Conservation (phyloP, 2,797 vertebrate species). For the Brachyalestes nurse region DNA sequence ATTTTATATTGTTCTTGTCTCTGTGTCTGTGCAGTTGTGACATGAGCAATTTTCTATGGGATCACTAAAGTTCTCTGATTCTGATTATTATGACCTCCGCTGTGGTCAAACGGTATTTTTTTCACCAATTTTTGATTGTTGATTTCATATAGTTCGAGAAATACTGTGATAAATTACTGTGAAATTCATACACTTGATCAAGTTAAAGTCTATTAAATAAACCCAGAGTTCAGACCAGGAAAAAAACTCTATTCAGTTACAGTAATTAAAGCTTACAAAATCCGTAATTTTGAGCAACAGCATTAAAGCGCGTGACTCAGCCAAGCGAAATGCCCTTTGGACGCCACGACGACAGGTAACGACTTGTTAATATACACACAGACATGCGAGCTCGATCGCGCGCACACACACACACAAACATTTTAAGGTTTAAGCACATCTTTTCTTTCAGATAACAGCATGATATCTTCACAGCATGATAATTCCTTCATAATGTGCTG, state of each 20-base stretch:
- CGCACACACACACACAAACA: neutral
- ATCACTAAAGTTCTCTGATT: no score
- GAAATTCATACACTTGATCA: neutral
- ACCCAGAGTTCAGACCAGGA: neutral
- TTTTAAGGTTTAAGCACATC: neutral
- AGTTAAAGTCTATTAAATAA: neutral
- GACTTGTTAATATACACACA: conserved; percentile 3
- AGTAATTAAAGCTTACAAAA: neutral
- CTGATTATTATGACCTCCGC: no score
- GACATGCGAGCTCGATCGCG: no score
- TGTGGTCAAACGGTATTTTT: no score
- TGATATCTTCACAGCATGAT: neutral
- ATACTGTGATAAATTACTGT: neutral
- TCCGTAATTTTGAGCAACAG: neutral
- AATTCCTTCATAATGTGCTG: conserved; percentile 2
- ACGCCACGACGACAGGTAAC: neutral
- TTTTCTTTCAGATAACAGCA: neutral
- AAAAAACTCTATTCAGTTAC: neutral
- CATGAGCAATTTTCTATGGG: no score
- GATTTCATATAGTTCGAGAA: no score
- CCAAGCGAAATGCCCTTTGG: conserved; percentile 17
- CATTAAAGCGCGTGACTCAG: conserved; percentile 6
- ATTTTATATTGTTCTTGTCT: no score
- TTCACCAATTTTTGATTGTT: no score
- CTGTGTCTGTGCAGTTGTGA: no score